Conservation (phyloP, 92 coral and sea anemone species). For the Pocillopora meandrina region DNA sequence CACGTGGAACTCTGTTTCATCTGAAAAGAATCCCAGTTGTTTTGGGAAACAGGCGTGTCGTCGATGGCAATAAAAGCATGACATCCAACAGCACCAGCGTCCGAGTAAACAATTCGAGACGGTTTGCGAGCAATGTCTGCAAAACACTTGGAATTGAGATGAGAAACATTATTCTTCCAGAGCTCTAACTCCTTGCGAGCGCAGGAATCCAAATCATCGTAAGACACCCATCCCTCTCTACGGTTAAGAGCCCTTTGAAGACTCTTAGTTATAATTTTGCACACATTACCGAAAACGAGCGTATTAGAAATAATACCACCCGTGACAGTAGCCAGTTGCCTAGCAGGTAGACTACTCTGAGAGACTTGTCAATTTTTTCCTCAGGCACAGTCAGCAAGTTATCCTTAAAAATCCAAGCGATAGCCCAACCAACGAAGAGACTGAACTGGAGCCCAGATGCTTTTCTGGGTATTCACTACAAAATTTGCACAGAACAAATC, state of each 20-base stretch:
- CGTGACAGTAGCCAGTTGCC: constrained; percentile 60
- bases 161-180: constrained; percentile 11
- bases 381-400: constrained; percentile 3
- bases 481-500: constrained; percentile 1
- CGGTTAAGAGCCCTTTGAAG: constrained; percentile 15
- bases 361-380: constrained; percentile 15
- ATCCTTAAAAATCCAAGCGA: constrained; percentile 14
- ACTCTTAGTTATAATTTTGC: constrained; percentile 47
- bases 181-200: constrained; percentile 25
- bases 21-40: constrained; percentile 42
- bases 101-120: constrained; percentile 34
- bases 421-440: constrained; percentile 23
- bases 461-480: neutral
- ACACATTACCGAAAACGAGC: constrained; percentile 44
- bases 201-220: constrained; percentile 6
- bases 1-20: constrained; percentile 62
- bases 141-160: constrained; percentile 14
- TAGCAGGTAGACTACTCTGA: constrained; percentile 28
- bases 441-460: constrained; percentile 19
- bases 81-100: constrained; percentile 47
- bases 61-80: constrained; percentile 53
- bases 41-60: constrained; percentile 48
- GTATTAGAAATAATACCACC: constrained; percentile 46
- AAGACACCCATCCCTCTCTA: constrained; percentile 7
- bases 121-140: neutral